Evolutionary conservation across 2,888 invertebrate species (phyloP).

Genomic region (Phyllotreta cruciferae): DNA sequence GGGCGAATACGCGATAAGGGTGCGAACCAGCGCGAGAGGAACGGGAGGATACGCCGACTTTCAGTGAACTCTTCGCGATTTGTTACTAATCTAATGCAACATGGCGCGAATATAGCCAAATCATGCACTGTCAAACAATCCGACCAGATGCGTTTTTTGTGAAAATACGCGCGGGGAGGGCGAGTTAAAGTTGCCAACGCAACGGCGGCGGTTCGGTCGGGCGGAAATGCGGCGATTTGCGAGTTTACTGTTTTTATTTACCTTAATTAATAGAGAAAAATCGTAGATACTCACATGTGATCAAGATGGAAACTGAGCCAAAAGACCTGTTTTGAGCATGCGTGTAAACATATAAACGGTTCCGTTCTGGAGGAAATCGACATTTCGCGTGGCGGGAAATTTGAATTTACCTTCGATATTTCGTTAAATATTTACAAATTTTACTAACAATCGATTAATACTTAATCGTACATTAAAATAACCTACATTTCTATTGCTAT

Average conservation of each 20-base stretch:
- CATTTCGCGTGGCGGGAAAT: constrained; percentile 42
- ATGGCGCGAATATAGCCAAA: constrained; percentile 63
- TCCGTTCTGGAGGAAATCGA: constrained; percentile 40
- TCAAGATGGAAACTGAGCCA: constrained; percentile 87
- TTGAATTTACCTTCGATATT: constrained; percentile 35
- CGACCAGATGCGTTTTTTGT: constrained; percentile 37
- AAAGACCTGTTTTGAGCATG: constrained; percentile 79
- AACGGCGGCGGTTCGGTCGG: constrained; percentile 32
- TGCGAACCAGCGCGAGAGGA: constrained; percentile 4
- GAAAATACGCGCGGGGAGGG: constrained; percentile 33
- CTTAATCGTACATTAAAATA: too few species aligned
- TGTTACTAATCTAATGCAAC: constrained; percentile 56
- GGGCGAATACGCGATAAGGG: background rate
- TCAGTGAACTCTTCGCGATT: constrained; percentile 31
- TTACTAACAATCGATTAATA: background rate
- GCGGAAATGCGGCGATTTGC: constrained; percentile 18
- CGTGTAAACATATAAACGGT: constrained; percentile 60
- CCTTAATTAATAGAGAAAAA: constrained; percentile 58
- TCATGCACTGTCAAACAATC: constrained; percentile 58
- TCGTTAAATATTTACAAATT: background rate
- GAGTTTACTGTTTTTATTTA: constrained; percentile 59
- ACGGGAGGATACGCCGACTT: constrained; percentile 4
- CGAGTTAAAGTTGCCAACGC: constrained; percentile 32
- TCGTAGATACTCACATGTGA: constrained; percentile 83
- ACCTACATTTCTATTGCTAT: too few species aligned